Percentiles rank a stretch among this genome's conserved stretches.
phyloP scores from a whole-genome alignment of 2,888 invertebrate species.

The Lasioglossum oenotherae region DNA sequence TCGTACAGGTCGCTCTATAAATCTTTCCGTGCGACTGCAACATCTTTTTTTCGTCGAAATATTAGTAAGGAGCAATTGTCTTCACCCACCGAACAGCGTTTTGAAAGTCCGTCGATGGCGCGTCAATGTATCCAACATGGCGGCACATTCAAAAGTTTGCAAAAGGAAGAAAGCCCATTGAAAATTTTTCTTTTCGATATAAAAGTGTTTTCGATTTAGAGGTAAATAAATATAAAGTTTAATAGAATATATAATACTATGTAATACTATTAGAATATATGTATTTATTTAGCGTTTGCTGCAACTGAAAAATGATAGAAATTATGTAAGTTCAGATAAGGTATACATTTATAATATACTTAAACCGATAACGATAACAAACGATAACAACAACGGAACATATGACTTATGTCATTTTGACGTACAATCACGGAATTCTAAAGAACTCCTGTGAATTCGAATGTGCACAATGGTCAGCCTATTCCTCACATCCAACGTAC shows the following conservation, averaged over 20 bases:
- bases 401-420: neutral
- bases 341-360: neutral
- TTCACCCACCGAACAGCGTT: neutral
- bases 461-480: neutral
- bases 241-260: too few relatives aligned
- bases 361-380: neutral
- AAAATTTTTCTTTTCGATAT: neutral
- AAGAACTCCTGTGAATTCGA: neutral
- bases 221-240: neutral
- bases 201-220: neutral
- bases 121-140: neutral
- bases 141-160: neutral
- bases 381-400: neutral
- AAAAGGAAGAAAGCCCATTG: neutral
- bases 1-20: slow-evolving; percentile 38
- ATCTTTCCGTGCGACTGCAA: neutral
- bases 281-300: neutral
- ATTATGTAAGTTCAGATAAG: neutral
- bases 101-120: neutral
- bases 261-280: neutral
- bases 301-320: neutral
- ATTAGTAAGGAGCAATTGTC: neutral
- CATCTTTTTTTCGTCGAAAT: neutral
- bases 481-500: neutral
- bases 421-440: neutral